Conservation (phyloP, 2,888 invertebrate genomes). For the Ophion slaviceki region DNA sequence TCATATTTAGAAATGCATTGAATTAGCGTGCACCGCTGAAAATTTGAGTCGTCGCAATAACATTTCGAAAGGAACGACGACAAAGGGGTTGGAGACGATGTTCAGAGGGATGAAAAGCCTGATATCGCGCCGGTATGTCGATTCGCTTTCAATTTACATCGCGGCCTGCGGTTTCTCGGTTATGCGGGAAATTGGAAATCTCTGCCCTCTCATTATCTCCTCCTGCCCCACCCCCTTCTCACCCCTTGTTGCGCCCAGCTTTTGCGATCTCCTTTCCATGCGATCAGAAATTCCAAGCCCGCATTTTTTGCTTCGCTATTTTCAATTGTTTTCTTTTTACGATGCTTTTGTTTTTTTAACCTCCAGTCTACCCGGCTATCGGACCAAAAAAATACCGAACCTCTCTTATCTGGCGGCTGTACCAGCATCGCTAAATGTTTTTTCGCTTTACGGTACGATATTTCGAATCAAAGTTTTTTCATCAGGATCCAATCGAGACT, state of each 20-base stretch:
- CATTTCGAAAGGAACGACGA: slow-evolving; percentile 11
- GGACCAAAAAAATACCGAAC: slow-evolving; percentile 12
- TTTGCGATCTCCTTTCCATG: slow-evolving; percentile 19
- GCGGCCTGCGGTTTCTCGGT: slow-evolving; percentile 61
- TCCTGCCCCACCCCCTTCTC: neutral
- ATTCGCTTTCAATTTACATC: slow-evolving; percentile 59
- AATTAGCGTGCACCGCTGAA: slow-evolving; percentile 1
- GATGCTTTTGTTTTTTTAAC: slow-evolving; percentile 11
- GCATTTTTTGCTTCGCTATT: slow-evolving; percentile 43
- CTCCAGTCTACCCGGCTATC: neutral
- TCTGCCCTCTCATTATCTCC: slow-evolving; percentile 56
- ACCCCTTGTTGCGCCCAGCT: neutral
- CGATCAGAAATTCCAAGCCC: slow-evolving; percentile 50
- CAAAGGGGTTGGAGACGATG: neutral
- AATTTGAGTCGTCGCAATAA: slow-evolving; percentile 9
- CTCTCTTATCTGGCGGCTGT: neutral
- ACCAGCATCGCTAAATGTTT: slow-evolving; percentile 4
- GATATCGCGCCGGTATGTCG: slow-evolving; percentile 51
- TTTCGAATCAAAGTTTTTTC: slow-evolving; percentile 12
- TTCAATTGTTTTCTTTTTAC: slow-evolving; percentile 23
- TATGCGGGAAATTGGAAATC: slow-evolving; percentile 64
- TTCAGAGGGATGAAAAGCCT: slow-evolving; percentile 12
- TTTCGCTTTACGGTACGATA: neutral
- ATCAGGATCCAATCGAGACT: neutral
- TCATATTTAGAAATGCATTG: neutral